Evolutionary conservation across 2,888 invertebrate species (phyloP).

Genomic region (Cosmopolites sordidus): DNA sequence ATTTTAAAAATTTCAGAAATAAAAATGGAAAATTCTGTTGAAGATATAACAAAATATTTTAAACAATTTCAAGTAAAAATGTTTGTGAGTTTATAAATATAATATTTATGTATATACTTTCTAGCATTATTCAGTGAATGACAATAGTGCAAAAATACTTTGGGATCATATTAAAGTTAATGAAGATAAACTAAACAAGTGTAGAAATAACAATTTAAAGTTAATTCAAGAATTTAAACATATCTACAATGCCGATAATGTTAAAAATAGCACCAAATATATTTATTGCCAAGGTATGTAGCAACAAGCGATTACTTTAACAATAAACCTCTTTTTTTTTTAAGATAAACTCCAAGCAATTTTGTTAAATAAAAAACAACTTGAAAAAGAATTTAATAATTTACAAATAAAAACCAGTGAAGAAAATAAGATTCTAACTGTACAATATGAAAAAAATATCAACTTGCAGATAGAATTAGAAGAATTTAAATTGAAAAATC

Average conservation of each 20-base stretch:
- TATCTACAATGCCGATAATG: conserved; percentile 15
- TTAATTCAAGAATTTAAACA: conserved; percentile 17
- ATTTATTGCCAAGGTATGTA: conserved; percentile 25
- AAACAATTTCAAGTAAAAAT: background rate
- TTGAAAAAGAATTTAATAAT: conserved; percentile 15
- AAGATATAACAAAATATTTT: background rate
- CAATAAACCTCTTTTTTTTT: background rate
- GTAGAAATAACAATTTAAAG: conserved; percentile 13
- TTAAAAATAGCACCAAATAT: conserved; percentile 25
- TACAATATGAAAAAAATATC: conserved; percentile 12
- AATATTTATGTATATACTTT: conserved; percentile 3
- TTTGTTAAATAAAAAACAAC: conserved; percentile 18
- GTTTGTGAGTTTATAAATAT: background rate
- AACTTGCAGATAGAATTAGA: conserved; percentile 14
- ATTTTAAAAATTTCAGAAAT: background rate
- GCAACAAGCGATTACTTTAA: background rate
- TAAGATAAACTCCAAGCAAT: background rate
- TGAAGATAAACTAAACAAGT: conserved; percentile 19
- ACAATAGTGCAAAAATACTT: conserved; percentile 11
- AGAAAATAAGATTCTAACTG: conserved; percentile 4
- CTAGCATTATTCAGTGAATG: background rate
- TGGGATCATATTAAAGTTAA: conserved; percentile 20
- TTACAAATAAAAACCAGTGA: background rate
- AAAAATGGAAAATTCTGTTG: background rate
- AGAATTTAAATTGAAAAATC: conserved; percentile 15